A percentile compares a stretch with the other conserved stretches of the same genome.
Conservation (phyloP, 53 echinoderm and acorn worm genomes). For the Hippasteria phrygiana region DNA sequence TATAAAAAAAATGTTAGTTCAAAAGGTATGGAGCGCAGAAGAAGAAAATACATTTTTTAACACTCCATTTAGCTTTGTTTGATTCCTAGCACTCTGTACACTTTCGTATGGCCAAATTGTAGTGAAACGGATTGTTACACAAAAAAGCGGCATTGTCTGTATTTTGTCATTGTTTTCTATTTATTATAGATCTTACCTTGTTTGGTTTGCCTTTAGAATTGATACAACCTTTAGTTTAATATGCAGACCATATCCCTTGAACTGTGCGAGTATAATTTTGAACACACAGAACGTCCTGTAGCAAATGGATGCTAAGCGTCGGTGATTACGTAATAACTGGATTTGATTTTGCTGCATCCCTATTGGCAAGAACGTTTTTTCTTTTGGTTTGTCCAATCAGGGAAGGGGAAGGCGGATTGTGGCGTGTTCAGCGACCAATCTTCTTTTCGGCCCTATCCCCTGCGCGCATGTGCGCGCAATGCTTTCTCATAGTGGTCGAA, state of each 20-base stretch:
- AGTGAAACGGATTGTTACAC: conserved; percentile 3
- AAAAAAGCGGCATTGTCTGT: not conserved
- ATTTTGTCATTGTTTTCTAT: no score
- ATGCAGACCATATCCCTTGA: not conserved
- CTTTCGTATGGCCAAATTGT: not conserved
- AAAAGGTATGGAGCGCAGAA: no score
- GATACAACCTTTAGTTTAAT: not conserved
- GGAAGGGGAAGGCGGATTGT: conserved; percentile 69
- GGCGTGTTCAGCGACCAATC: conserved; percentile 66
- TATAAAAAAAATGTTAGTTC: no score
- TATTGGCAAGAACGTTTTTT: conserved; percentile 53
- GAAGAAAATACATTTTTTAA: not conserved
- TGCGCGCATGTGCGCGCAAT: conserved; percentile 52
- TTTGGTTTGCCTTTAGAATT: not conserved
- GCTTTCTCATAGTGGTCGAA: conserved; percentile 2
- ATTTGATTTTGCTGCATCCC: conserved; percentile 45
- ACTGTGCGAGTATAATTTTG: not conserved
- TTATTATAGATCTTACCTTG: not conserved
- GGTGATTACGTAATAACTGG: conserved; percentile 7
- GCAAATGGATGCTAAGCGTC: conserved; percentile 3
- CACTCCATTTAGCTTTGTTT: not conserved
- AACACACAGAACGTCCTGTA: conserved; percentile 18
- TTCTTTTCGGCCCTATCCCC: conserved; percentile 69
- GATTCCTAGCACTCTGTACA: not conserved
- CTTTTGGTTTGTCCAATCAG: conserved; percentile 62